Base-by-base conservation (phyloP, 92 coral and sea anemone species). In the Siderastrea radians region DNA sequence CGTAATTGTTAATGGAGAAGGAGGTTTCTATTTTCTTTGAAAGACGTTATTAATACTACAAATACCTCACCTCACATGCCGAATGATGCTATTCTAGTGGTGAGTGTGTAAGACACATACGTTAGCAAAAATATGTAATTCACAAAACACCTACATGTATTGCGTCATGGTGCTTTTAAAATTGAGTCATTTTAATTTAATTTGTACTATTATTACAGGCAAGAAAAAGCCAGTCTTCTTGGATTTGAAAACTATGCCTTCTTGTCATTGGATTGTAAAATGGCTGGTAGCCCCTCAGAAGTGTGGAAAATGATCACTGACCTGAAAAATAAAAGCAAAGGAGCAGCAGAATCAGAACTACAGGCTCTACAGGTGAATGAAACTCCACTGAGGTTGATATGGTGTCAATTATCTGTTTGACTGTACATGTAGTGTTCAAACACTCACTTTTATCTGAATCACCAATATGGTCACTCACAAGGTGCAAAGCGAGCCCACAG, bases 201-300 rank as follows among this genome's bases (percentile, higher is more conserved):
- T 51, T 26, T 26, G 38, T 47, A 3, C 55, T 10, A n/a, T n/a
- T 12, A 16, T 68, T 61, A 5, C 59, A 94, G 96, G 65, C 73
- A 82, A 76, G 95, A 95, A 86, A 95, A 91, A 81, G 93, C 98
- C 48, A n/a, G 75, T 46, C 87, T 94, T 15, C 94, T 94, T 17
- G 98, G 96, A 12, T 96, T 94, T 77, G 74, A 94, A 64, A 87
- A 94, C 90, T 90, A 87, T 70, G 98, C 98, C 4, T 80, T 84
- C 2, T 67, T 94, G 72, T 96, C 98, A 1, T 88, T 96, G 49
- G 98, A 94, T 52, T 90, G 98, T 13, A 96, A 96, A 65, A 96
- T 96, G 98, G 98, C 98, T 46, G 97, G 87, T 8, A 74, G 60
- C 38, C 91, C 96, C 6, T 64, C 81, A n/a, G 96, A 92, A 74